phyloP scores from a whole-genome alignment of 2,113 vertebrate species.

The Guaruba guarouba region DNA sequence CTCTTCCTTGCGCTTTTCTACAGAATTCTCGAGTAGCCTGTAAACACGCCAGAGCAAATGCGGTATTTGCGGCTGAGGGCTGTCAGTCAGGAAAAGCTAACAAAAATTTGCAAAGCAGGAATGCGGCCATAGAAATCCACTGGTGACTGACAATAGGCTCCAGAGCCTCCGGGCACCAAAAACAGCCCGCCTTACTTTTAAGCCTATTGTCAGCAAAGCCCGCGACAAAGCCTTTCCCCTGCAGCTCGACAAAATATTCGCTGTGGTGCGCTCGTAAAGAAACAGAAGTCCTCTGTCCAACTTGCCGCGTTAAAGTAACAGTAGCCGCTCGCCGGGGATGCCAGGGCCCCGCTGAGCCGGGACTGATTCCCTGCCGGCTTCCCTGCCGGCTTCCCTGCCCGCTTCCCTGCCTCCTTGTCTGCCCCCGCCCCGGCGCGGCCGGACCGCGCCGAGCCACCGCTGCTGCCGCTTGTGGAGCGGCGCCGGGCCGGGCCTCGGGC shows the following conservation, averaged over 20 bases:
- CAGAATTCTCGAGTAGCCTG: conserved; percentile 46
- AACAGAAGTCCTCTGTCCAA: conserved; percentile 66
- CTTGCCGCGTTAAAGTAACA: conserved; percentile 71
- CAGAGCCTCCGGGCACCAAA: conserved; percentile 68
- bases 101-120: conserved; percentile 78
- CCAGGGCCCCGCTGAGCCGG: neutral
- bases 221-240: conserved; percentile 73
- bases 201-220: conserved; percentile 76
- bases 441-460: neutral
- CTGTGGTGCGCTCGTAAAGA: conserved; percentile 59
- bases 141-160: conserved; percentile 72
- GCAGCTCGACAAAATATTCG: conserved; percentile 76
- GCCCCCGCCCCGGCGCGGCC: neutral
- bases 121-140: conserved; percentile 69
- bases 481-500: neutral
- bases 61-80: conserved; percentile 58
- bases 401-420: neutral
- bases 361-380: neutral
- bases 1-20: neutral
- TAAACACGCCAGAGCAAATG: conserved; percentile 59
- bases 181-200: conserved; percentile 76
- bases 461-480: neutral
- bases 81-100: conserved; percentile 82
- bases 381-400: neutral
- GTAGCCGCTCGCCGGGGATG: neutral